Evolutionary conservation across 1,140 invertebrate species (phyloP).

Genomic region (Drosophila mauritiana): DNA sequence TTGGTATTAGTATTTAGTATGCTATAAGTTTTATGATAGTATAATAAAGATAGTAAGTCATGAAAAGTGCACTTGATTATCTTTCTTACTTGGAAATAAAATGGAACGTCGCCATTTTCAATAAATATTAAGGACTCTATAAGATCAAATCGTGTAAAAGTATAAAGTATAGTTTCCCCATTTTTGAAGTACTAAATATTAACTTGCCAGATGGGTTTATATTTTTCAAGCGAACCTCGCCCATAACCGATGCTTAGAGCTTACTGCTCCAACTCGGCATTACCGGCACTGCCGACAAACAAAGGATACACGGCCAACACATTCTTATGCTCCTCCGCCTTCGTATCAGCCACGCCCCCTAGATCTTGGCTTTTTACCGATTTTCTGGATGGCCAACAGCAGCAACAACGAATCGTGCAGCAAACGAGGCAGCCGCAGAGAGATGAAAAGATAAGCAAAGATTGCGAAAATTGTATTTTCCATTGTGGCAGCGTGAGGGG

Average conservation of each 20-base stretch:
- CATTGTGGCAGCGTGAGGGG: constrained; percentile 51
- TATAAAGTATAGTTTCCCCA: neutral
- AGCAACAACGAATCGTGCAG: constrained; percentile 54
- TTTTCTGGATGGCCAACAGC: constrained; percentile 57
- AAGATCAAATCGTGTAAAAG: neutral
- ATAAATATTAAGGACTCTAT: too few relatives aligned
- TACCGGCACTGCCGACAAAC: constrained; percentile 60
- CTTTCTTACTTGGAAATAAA: too few relatives aligned
- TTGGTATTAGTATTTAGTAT: too few relatives aligned
- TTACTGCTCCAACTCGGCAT: constrained; percentile 43
- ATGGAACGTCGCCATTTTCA: too few relatives aligned
- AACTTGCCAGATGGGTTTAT: neutral
- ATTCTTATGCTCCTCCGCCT: constrained; percentile 9
- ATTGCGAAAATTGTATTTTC: constrained; percentile 81
- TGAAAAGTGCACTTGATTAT: too few relatives aligned
- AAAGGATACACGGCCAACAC: constrained; percentile 48
- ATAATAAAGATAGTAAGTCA: too few relatives aligned
- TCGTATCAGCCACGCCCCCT: constrained; percentile 11
- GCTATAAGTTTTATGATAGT: too few relatives aligned
- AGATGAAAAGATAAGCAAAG: constrained; percentile 82
- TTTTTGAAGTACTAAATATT: neutral
- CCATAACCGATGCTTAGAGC: constrained; percentile 29
- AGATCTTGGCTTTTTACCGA: constrained; percentile 60
- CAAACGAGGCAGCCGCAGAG: constrained; percentile 48
- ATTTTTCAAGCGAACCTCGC: constrained; percentile 26